These are phyloP conservation scores for Brachyptera putata DNA, from an alignment of 2,888 invertebrate species.

Conservation along the genomic window DNA sequence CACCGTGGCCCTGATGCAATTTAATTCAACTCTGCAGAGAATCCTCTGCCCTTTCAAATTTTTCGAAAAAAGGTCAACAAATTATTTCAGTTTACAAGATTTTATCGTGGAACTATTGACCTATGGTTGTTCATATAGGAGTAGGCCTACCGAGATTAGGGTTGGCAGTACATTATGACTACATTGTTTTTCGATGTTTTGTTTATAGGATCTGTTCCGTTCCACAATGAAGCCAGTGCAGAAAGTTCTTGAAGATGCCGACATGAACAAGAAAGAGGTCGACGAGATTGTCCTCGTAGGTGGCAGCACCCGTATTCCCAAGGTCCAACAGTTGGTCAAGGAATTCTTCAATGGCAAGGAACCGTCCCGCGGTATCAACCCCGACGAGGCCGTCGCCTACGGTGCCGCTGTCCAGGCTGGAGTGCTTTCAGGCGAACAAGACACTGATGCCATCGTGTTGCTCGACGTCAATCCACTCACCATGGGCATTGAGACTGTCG, in stretches of 20 bases:
- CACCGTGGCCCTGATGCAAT: too few relatives aligned
- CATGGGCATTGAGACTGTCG: constrained; percentile 99
- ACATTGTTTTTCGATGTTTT: too few relatives aligned
- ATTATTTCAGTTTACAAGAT: not conserved
- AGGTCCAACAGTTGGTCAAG: constrained; percentile 89
- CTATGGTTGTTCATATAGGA: too few relatives aligned
- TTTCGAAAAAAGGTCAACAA: too few relatives aligned
- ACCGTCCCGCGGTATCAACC: constrained; percentile 96
- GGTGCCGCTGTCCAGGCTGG: constrained; percentile 97
- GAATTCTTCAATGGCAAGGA: constrained; percentile 98
- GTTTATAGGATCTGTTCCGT: constrained; percentile 62
- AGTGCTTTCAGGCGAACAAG: constrained; percentile 95
- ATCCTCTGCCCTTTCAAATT: too few relatives aligned
- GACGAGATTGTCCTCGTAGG: constrained; percentile 99
- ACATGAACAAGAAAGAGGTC: constrained; percentile 96
- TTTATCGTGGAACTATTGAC: not conserved
- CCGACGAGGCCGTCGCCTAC: constrained; percentile 98
- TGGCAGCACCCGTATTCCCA: constrained; percentile 98
- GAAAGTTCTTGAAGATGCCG: constrained; percentile 96
- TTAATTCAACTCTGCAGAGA: too few relatives aligned
- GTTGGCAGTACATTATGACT: too few relatives aligned
- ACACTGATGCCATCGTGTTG: constrained; percentile 92
- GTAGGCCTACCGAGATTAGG: too few relatives aligned
- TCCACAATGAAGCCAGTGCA: constrained; percentile 93
- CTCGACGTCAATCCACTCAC: constrained; percentile 98